Evolutionary conservation across 2,888 invertebrate genomes (phyloP).

Genomic region (Autographa gamma): DNA sequence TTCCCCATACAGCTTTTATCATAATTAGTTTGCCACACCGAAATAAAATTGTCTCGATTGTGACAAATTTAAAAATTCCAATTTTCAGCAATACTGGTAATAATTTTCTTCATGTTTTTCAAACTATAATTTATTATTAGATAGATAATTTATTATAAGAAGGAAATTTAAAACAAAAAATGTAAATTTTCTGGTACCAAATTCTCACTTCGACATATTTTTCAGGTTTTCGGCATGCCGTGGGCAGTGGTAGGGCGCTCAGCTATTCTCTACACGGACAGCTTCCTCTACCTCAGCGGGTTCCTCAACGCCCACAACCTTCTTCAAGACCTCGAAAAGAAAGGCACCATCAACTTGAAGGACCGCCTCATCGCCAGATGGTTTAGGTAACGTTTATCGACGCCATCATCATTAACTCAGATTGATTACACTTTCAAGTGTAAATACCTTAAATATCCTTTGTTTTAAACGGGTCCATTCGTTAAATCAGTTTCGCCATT

Average conservation of each 20-base stretch:
- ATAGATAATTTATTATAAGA: too few species aligned
- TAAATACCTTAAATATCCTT: slow-evolving; percentile 50
- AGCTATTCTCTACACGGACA: slow-evolving; percentile 90
- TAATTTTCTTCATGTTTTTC: too few species aligned
- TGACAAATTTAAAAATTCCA: too few species aligned
- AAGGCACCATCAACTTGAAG: slow-evolving; percentile 84
- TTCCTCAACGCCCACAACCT: slow-evolving; percentile 88
- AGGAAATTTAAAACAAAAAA: too few species aligned
- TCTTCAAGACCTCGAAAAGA: slow-evolving; percentile 85
- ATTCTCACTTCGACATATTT: slow-evolving; percentile 14
- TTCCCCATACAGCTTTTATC: too few species aligned
- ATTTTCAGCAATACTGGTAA: too few species aligned
- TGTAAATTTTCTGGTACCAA: too few species aligned
- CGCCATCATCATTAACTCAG: slow-evolving; percentile 55
- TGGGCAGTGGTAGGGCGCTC: slow-evolving; percentile 90
- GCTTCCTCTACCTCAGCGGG: slow-evolving; percentile 90
- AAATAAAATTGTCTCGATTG: too few species aligned
- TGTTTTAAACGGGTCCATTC: slow-evolving; percentile 52
- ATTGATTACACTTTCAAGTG: slow-evolving; percentile 55
- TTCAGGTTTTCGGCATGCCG: slow-evolving; percentile 85
- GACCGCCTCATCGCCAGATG: slow-evolving; percentile 85
- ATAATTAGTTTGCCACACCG: too few species aligned
- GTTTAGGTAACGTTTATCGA: slow-evolving; percentile 83
- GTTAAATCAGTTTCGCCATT: slow-evolving; percentile 50
- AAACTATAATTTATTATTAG: too few species aligned